Conservation (phyloP, 2,888 invertebrate species). For the Idaea dimidiata region DNA sequence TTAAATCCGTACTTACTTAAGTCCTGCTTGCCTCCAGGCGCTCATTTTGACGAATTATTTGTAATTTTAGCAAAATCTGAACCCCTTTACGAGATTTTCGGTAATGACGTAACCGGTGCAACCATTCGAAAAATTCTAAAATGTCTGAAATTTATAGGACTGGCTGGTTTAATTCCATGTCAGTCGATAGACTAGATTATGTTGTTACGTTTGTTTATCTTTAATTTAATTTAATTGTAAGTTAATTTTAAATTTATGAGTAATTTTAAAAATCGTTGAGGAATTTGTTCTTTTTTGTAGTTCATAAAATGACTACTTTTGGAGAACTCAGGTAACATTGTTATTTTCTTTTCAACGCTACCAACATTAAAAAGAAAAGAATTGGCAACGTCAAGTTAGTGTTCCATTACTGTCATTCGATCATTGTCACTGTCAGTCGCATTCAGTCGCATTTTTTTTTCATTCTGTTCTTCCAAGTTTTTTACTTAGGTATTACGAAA, state of each 20-base stretch:
- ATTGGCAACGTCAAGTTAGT: too few relatives aligned
- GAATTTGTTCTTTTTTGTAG: not conserved
- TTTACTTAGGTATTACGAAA: not conserved
- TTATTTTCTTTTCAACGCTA: not conserved
- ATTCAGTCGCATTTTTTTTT: too few relatives aligned
- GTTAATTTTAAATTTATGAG: too few relatives aligned
- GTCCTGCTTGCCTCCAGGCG: conserved; percentile 91
- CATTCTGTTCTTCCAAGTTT: not conserved
- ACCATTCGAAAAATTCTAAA: not conserved
- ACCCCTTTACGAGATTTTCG: not conserved
- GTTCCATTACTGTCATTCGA: too few relatives aligned
- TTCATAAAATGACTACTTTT: not conserved
- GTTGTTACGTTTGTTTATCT: too few relatives aligned
- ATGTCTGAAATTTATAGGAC: not conserved
- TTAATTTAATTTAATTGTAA: too few relatives aligned
- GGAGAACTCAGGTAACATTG: not conserved
- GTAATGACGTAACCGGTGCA: not conserved
- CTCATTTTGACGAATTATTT: conserved; percentile 77
- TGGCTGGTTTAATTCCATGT: not conserved
- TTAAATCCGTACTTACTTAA: conserved; percentile 83
- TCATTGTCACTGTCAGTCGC: too few relatives aligned
- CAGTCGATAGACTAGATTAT: not conserved
- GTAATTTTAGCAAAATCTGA: not conserved
- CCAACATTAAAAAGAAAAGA: not conserved
- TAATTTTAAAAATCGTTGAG: not conserved